Conservation (phyloP, 2,888 invertebrate species). For the Steinernema carpocapsae region DNA sequence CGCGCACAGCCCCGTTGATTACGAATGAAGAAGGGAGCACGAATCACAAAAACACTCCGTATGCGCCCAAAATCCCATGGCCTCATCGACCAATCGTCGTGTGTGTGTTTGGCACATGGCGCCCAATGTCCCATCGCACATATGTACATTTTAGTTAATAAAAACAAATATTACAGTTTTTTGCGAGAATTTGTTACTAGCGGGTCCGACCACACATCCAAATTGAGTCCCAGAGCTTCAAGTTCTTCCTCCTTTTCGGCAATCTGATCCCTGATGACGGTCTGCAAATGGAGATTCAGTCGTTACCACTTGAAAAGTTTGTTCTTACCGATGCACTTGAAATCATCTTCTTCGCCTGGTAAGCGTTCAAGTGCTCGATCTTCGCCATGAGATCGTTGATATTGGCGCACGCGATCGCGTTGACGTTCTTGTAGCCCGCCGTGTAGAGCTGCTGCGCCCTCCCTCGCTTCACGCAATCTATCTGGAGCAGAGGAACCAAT, state of each 20-base stretch:
- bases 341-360: conserved; percentile 81
- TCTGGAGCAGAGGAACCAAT: conserved; percentile 81
- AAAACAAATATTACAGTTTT: no score
- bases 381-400: conserved; percentile 67
- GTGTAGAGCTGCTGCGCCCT: conserved; percentile 83
- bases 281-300: conserved; percentile 41
- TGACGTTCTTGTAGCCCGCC: conserved; percentile 78
- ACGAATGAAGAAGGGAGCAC: no score
- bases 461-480: conserved; percentile 86
- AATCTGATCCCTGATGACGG: conserved; percentile 56
- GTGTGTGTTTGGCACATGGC: no score
- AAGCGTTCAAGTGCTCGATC: conserved; percentile 45
- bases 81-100: no score
- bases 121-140: no score
- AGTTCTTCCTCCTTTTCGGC: conserved; percentile 62
- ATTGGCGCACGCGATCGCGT: conserved; percentile 74
- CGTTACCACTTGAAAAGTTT: conserved; percentile 15
- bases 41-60: no score
- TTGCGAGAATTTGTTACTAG: no score
- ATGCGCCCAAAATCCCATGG: no score
- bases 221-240: conserved; percentile 50
- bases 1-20: no score
- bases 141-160: no score
- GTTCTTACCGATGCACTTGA: conserved; percentile 81
- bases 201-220: no score